Conservation (phyloP, 2,888 invertebrate species). For the Spodoptera picta region DNA sequence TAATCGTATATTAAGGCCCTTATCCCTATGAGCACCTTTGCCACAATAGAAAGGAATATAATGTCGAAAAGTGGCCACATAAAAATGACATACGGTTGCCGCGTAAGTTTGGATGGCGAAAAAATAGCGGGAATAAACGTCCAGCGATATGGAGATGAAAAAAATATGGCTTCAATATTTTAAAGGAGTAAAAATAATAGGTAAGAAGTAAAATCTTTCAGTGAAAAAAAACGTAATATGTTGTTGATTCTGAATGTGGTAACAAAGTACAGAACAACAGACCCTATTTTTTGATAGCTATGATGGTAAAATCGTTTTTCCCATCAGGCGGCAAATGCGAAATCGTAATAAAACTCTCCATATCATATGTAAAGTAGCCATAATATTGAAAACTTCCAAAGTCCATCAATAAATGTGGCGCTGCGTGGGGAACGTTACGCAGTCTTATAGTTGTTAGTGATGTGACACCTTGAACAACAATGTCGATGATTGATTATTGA, state of each 20-base stretch:
- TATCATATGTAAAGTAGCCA: slow-evolving; percentile 87
- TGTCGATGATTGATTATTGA: slow-evolving; percentile 11
- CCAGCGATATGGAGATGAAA: slow-evolving; percentile 51
- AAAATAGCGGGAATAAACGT: slow-evolving; percentile 65
- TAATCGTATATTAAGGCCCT: slow-evolving; percentile 88
- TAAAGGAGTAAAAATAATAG: slow-evolving; percentile 30
- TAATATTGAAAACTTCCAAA: slow-evolving; percentile 88
- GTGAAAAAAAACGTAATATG: slow-evolving; percentile 1
- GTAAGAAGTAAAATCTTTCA: slow-evolving; percentile 10
- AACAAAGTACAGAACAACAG: slow-evolving; percentile 58
- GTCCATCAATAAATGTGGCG: slow-evolving; percentile 88
- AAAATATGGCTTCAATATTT: slow-evolving; percentile 52
- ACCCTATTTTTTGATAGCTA: slow-evolving; percentile 61
- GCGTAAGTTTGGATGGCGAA: slow-evolving; percentile 68
- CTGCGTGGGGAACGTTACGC: slow-evolving; percentile 79
- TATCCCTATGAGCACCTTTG: slow-evolving; percentile 87
- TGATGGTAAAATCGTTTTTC: slow-evolving; percentile 74
- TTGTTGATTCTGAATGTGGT: slow-evolving; percentile 38
- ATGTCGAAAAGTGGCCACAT: slow-evolving; percentile 87
- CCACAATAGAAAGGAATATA: slow-evolving; percentile 88
- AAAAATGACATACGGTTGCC: slow-evolving; percentile 87
- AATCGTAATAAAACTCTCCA: slow-evolving; percentile 88
- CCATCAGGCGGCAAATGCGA: slow-evolving; percentile 88
- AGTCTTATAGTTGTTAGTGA: slow-evolving; percentile 63
- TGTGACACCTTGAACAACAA: slow-evolving; percentile 8